A percentile compares a stretch with the other conserved stretches of the same genome.
These are phyloP conservation scores for Penaeus indicus DNA, from an alignment of 1,140 invertebrate genomes.

Conservation along the genomic window DNA sequence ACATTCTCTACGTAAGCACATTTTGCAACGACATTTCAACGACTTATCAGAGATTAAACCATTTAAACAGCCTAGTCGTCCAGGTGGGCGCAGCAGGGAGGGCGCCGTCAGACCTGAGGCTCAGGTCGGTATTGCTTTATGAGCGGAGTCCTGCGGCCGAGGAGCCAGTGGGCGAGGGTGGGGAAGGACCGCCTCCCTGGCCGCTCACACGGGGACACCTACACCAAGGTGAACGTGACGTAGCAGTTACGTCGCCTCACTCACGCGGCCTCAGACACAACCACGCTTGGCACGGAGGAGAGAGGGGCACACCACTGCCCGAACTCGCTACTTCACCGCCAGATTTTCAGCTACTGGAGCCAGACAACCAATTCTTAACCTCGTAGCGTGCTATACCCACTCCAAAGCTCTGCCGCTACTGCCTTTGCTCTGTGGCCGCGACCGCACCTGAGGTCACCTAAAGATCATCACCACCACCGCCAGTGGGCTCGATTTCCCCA, in stretches of 20 bases:
- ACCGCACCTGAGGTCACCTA: conserved; percentile 37
- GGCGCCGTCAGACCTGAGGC: conserved; percentile 52
- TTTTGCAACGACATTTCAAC: conserved; percentile 64
- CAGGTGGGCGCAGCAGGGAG: conserved; percentile 59
- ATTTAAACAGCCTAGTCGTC: conserved; percentile 63
- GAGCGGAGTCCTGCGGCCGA: conserved; percentile 48
- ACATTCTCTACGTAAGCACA: conserved; percentile 64
- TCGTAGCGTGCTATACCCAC: conserved; percentile 9
- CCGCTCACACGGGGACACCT: conserved; percentile 51
- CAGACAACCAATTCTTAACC: too few relatives aligned
- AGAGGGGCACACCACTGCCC: conserved; percentile 45
- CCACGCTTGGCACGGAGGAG: conserved; percentile 64
- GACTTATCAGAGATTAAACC: conserved; percentile 63
- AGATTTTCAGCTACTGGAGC: too few relatives aligned
- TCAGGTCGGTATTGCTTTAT: conserved; percentile 61
- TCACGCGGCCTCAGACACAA: conserved; percentile 62
- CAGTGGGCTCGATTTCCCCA: conserved; percentile 42
- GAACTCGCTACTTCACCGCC: not conserved
- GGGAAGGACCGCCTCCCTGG: conserved; percentile 55
- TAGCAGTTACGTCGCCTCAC: conserved; percentile 56
- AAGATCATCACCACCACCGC: conserved; percentile 49
- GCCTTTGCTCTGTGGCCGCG: conserved; percentile 32
- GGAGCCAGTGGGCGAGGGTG: conserved; percentile 37
- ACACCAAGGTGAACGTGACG: conserved; percentile 60
- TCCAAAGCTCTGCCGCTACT: conserved; percentile 27